These are phyloP conservation scores for Motacilla tschutschensis DNA, from an alignment of 2,113 vertebrate genomes.

Conservation along the genomic window DNA sequence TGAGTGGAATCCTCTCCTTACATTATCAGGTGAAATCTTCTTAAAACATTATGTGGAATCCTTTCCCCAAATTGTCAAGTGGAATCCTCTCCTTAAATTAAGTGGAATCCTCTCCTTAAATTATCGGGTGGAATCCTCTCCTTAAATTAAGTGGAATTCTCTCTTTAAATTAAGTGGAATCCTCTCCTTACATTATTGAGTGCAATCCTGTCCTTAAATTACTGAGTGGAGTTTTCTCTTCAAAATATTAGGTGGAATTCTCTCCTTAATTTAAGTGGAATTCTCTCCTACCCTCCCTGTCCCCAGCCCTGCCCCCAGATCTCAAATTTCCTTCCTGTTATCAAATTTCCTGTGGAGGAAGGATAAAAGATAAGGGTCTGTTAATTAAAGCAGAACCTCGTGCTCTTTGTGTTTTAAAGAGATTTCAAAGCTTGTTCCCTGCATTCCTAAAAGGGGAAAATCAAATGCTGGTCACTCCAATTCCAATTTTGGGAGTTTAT, in stretches of 20 bases:
- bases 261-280: neutral
- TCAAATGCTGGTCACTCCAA: neutral
- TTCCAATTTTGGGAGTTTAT: neutral
- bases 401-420: neutral
- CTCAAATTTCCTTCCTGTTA: neutral
- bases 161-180: neutral
- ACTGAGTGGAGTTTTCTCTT: neutral
- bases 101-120: neutral
- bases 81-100: neutral
- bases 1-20: fast-evolving
- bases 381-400: neutral
- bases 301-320: neutral
- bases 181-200: no score
- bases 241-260: neutral
- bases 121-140: neutral
- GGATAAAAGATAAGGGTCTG: neutral
- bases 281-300: neutral
- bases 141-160: neutral
- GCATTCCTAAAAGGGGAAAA: neutral
- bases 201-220: neutral
- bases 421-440: neutral
- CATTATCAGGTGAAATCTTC: neutral
- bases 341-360: neutral
- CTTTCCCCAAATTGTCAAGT: fast-evolving
- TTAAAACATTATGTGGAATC: neutral